These are phyloP conservation scores for Copsychus sechellarum DNA, from an alignment of 2,113 vertebrate species.

Conservation along the genomic window DNA sequence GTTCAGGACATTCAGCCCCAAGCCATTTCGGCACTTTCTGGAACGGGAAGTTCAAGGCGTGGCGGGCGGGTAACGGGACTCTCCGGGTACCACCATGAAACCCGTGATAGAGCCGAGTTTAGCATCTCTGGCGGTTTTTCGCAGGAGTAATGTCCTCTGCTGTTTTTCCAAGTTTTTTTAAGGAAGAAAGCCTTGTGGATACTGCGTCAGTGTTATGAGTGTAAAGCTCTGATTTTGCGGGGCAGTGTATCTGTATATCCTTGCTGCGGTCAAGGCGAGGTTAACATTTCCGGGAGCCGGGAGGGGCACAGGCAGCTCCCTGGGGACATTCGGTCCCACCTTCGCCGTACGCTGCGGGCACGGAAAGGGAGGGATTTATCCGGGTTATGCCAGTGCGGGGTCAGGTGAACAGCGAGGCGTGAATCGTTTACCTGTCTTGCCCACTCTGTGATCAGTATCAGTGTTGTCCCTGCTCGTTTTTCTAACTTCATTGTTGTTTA, in stretches of 20 bases:
- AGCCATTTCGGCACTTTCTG: not conserved
- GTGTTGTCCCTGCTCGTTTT: not conserved
- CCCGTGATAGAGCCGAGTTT: not conserved
- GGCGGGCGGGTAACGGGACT: rapidly evolving
- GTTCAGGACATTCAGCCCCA: not conserved
- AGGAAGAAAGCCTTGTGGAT: rapidly evolving
- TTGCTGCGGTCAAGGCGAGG: not conserved
- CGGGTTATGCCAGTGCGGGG: too few species aligned
- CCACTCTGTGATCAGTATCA: not conserved
- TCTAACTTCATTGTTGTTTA: not conserved
- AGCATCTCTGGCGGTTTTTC: not conserved
- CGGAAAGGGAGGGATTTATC: not conserved
- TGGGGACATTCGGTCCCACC: not conserved
- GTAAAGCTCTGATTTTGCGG: not conserved
- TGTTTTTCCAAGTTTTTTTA: rapidly evolving
- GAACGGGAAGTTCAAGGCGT: rapidly evolving
- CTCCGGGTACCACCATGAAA: not conserved
- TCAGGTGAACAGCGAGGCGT: rapidly evolving
- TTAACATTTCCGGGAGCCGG: not conserved
- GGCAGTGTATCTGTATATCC: rapidly evolving
- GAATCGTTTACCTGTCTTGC: not conserved
- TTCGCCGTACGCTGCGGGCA: not conserved
- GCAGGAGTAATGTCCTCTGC: not conserved
- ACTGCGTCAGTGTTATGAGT: rapidly evolving
- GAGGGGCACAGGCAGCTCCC: not conserved